A percentile compares a stretch with the other conserved stretches of the same genome.
Conservation (phyloP, 2,113 vertebrate species). For the Eretmodus cyanostictus region DNA sequence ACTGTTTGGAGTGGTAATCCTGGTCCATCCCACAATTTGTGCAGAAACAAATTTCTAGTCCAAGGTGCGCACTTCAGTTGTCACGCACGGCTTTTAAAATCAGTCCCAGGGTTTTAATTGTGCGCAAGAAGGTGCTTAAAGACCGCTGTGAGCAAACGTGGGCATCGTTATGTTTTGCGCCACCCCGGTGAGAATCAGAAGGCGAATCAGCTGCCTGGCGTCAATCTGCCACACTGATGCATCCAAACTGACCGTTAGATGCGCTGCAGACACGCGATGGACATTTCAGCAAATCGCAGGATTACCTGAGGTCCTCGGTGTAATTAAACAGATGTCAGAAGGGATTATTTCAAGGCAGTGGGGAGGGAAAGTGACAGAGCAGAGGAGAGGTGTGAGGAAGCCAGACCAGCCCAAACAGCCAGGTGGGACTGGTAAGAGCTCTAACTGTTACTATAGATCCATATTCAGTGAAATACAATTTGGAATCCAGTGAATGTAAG, state of each 20-base stretch:
- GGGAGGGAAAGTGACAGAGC: slow-evolving; percentile 81
- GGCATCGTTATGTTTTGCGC: slow-evolving; percentile 9
- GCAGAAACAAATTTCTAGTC: background rate
- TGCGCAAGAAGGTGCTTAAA: background rate
- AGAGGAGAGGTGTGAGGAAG: slow-evolving; percentile 70
- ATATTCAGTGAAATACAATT: background rate
- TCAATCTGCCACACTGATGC: slow-evolving; percentile 73
- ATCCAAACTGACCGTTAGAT: slow-evolving; percentile 66
- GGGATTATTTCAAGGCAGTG: slow-evolving; percentile 81
- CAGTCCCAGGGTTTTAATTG: background rate
- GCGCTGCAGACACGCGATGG: slow-evolving; percentile 72
- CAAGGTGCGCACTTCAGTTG: background rate
- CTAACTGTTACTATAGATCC: background rate
- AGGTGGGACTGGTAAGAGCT: background rate
- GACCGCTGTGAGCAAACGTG: slow-evolving; percentile 36
- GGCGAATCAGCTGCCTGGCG: slow-evolving; percentile 40
- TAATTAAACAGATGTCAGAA: slow-evolving; percentile 95
- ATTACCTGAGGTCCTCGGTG: slow-evolving; percentile 90
- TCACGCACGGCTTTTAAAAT: background rate
- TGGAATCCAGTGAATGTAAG: background rate
- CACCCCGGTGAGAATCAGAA: background rate
- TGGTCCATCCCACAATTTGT: background rate
- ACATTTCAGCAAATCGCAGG: slow-evolving; percentile 90
- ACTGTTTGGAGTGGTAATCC: background rate
- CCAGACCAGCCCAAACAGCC: slow-evolving; percentile 73